These are phyloP conservation scores for Amyelois transitella DNA, from an alignment of 1,140 invertebrate genomes.

Conservation along the genomic window DNA sequence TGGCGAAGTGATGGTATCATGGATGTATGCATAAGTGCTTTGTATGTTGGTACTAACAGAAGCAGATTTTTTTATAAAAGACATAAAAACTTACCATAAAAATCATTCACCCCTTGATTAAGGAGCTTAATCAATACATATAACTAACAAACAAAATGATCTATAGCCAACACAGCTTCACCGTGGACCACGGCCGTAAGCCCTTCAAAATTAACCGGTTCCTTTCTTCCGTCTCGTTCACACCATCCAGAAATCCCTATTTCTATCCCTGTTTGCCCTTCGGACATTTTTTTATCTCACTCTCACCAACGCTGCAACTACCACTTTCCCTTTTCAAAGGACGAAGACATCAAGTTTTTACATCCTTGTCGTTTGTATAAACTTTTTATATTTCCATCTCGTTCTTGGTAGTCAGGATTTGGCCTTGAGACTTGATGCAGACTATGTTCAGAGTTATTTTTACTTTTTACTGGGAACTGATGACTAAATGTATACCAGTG, in stretches of 20 bases:
- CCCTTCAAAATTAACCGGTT: conserved; percentile 73
- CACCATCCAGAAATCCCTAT: conserved; percentile 11
- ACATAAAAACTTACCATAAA: background rate
- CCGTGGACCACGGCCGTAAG: conserved; percentile 48
- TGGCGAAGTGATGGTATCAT: too few relatives aligned
- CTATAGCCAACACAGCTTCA: conserved; percentile 41
- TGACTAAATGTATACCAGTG: conserved; percentile 62
- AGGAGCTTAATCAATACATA: conserved; percentile 44
- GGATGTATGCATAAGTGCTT: too few relatives aligned
- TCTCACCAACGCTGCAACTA: conserved; percentile 59
- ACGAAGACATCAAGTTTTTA: conserved; percentile 55
- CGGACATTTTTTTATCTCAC: conserved; percentile 71
- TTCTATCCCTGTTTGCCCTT: conserved; percentile 43
- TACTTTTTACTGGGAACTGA: conserved; percentile 69
- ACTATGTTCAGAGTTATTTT: conserved; percentile 66
- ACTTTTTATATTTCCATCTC: conserved; percentile 24
- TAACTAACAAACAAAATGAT: conserved; percentile 43
- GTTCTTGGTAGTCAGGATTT: conserved; percentile 57
- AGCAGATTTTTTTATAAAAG: too few relatives aligned
- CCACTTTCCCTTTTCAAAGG: conserved; percentile 74
- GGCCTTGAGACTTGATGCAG: conserved; percentile 68
- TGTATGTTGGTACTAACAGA: too few relatives aligned
- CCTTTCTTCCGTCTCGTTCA: conserved; percentile 32
- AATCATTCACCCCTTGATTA: background rate
- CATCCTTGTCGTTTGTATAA: conserved; percentile 22